Evolutionary conservation across 2,888 invertebrate species (phyloP).

Genomic region (Cartodere bifasciata): DNA sequence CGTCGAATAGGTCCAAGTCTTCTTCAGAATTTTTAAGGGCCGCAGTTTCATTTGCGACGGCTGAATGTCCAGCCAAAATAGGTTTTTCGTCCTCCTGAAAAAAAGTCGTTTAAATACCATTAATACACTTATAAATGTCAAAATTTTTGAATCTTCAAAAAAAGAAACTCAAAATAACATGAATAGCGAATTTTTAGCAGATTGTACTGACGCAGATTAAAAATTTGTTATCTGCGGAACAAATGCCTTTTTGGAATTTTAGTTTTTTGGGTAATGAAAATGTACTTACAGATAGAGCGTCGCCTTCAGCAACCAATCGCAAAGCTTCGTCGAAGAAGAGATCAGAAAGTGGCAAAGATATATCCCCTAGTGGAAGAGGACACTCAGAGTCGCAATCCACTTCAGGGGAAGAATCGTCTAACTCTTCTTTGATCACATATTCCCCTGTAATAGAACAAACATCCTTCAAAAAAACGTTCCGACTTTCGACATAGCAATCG

Average conservation of each 20-base stretch:
- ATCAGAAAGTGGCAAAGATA: slow-evolving; percentile 40
- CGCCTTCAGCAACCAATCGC: slow-evolving; percentile 59
- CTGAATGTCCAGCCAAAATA: too few relatives aligned
- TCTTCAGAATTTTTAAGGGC: slow-evolving; percentile 29
- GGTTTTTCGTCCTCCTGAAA: not conserved
- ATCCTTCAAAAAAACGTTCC: too few relatives aligned
- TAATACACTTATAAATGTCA: slow-evolving; percentile 1
- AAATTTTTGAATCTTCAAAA: not conserved
- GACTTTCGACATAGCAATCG: too few relatives aligned
- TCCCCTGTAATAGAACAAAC: slow-evolving; percentile 38
- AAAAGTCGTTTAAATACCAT: too few relatives aligned
- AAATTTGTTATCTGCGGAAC: too few relatives aligned
- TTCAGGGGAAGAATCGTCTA: slow-evolving; percentile 25
- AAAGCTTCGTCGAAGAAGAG: slow-evolving; percentile 62
- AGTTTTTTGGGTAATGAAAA: too few relatives aligned
- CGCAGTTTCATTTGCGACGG: slow-evolving; percentile 13
- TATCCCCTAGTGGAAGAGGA: slow-evolving; percentile 43
- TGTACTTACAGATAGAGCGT: slow-evolving; percentile 39
- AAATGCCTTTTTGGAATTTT: too few relatives aligned
- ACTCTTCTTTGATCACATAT: slow-evolving; percentile 42
- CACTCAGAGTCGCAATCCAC: slow-evolving; percentile 34
- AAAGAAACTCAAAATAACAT: slow-evolving; percentile 3
- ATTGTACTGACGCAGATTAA: too few relatives aligned
- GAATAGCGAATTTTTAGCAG: not conserved
- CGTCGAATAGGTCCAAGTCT: slow-evolving; percentile 38